Evolutionary conservation across 2,113 vertebrate species (phyloP).

Genomic region (Amphilophus citrinellus): DNA sequence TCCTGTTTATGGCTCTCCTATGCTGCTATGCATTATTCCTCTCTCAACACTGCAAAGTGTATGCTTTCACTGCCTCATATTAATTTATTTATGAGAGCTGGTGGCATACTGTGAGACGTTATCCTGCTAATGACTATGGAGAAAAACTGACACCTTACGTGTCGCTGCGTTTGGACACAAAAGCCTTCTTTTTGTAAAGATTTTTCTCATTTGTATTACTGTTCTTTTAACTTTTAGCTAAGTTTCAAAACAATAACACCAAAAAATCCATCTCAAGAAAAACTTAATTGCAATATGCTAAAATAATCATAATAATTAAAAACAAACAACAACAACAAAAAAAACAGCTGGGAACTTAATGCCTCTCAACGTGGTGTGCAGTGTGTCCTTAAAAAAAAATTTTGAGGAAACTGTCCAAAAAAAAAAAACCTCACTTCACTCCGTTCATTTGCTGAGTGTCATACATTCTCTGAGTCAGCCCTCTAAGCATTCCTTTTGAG

Average conservation of each 20-base stretch:
- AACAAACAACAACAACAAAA: not conserved
- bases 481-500: not conserved
- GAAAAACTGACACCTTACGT: not conserved
- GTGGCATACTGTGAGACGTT: not conserved
- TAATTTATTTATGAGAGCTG: slow-evolving; percentile 12
- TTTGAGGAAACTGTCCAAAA: no score
- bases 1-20: slow-evolving; percentile 18
- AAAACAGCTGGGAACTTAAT: no score
- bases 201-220: not conserved
- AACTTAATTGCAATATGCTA: no score
- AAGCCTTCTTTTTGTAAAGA: not conserved
- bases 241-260: not conserved
- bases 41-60: not conserved
- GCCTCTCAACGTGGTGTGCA: no score
- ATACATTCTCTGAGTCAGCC: not conserved
- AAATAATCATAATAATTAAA: not conserved
- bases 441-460: not conserved
- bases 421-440: not conserved
- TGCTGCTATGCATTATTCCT: slow-evolving; percentile 12
- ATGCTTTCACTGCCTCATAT: slow-evolving; percentile 19
- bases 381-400: no score
- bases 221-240: not conserved
- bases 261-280: not conserved
- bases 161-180: not conserved
- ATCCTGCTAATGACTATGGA: slow-evolving; percentile 1